These are phyloP conservation scores for Eonycteris spelaea DNA, from an alignment of 2,113 vertebrate species.

Conservation along the genomic window DNA sequence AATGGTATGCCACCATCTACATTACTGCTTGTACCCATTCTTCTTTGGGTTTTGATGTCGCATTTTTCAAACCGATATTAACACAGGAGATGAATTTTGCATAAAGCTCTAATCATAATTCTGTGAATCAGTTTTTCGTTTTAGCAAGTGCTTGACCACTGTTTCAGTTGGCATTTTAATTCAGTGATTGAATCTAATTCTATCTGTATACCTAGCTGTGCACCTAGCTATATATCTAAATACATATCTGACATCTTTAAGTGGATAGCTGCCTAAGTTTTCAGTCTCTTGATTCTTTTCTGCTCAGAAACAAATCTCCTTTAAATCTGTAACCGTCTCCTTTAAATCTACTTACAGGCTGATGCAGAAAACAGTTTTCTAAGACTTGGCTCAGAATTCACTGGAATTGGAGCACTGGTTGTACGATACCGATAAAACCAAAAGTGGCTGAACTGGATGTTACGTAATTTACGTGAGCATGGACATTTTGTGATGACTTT, in stretches of 20 bases:
- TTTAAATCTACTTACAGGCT: not conserved
- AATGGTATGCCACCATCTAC: not conserved
- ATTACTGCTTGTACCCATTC: not conserved
- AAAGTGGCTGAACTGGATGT: not conserved
- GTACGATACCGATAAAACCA: not conserved
- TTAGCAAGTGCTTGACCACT: not conserved
- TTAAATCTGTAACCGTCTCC: not conserved
- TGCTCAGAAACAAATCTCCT: not conserved
- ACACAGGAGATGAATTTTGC: not conserved
- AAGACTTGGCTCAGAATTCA: not conserved
- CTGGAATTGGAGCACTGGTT: not conserved
- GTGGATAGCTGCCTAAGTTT: not conserved
- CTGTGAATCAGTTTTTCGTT: not conserved
- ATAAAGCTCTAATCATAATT: not conserved
- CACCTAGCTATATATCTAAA: not conserved
- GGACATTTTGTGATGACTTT: not conserved
- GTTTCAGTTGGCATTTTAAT: not conserved
- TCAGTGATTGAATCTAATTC: not conserved
- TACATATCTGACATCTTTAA: not conserved
- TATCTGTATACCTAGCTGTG: not conserved
- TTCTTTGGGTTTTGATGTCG: not conserved
- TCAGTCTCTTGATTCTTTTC: not conserved
- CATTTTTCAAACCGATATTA: conserved; percentile 19
- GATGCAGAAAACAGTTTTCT: not conserved
- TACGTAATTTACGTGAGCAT: not conserved